A percentile compares a stretch with the other conserved stretches of the same genome.
phyloP scores from a whole-genome alignment of 2,888 invertebrate species.

The Drosophila pegasa region DNA sequence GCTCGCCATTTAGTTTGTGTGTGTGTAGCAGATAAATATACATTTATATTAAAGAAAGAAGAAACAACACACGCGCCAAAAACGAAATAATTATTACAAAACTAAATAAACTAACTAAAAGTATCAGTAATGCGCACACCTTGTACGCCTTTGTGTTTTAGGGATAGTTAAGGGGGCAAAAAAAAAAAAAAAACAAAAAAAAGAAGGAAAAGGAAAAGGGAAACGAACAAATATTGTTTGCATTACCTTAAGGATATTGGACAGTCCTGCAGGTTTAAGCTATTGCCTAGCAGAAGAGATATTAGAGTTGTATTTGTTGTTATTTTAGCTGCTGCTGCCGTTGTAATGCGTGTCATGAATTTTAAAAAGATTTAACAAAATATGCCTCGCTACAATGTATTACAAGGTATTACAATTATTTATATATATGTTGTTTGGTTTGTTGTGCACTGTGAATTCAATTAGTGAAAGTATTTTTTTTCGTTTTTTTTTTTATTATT shows the following conservation, averaged over 20 bases:
- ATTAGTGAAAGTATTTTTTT: conserved; percentile 19
- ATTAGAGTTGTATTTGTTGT: conserved; percentile 4
- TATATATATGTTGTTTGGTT: conserved; percentile 12
- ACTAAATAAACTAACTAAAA: conserved; percentile 70
- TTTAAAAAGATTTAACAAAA: conserved; percentile 47
- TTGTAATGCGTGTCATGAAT: conserved; percentile 42
- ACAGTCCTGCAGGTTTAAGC: conserved; percentile 2
- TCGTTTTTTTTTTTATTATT: conserved; percentile 10
- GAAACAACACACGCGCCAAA: conserved; percentile 52
- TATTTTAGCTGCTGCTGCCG: conserved; percentile 3
- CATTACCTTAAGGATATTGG: conserved; percentile 22
- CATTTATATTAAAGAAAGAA: conserved; percentile 30
- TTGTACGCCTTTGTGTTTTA: conserved; percentile 16
- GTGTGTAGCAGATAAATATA: conserved; percentile 61
- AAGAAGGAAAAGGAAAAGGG: background rate
- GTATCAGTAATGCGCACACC: conserved; percentile 57
- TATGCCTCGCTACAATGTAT: conserved; percentile 25
- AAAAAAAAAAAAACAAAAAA: conserved; percentile 13
- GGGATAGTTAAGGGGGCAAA: background rate
- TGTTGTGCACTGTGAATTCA: conserved; percentile 43
- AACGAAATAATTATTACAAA: conserved; percentile 40
- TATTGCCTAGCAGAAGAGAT: conserved; percentile 17
- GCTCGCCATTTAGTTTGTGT: conserved; percentile 24
- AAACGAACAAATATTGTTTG: conserved; percentile 14
- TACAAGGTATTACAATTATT: conserved; percentile 44